Base-by-base conservation (phyloP, 2,113 vertebrate species). In the Polyodon spathula region DNA sequence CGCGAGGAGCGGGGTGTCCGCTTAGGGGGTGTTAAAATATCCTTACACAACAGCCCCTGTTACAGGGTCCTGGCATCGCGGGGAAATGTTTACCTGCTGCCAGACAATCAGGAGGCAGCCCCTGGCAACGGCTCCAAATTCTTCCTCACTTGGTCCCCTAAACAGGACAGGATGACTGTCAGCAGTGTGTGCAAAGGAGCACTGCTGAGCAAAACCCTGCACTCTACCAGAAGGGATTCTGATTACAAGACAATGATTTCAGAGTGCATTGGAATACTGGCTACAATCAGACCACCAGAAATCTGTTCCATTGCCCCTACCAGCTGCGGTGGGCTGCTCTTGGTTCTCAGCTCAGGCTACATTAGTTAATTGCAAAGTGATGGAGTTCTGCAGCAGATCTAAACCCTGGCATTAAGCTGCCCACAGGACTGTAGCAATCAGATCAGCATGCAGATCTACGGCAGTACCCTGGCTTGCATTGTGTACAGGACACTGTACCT, bases 41-140 rank as follows among this genome's bases (percentile, higher is more conserved):
- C 91, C 46, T 78, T 99, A 37, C 91, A 94, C 76, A 93, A 92
- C 72, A 93, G 91, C 68, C 94, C 95, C 0, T 66, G 71, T 54
- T 93, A 89, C 61, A 77, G 50, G 1, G 68, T 93, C 16, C 66
- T 92, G 59, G 75, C 86, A 56, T 87, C 90, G 1, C 80, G 82
- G 0, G 86, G 84, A 5, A 79, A 84, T 0, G 56, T 96, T 12
- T 94, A 93, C 74, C 72, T 99, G 42, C 75, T 96, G 40, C 93
- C 96, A 1, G 68, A 85, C 17, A 4, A 62, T 4, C 71, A 59
- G 1, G 11, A 63, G 4, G 68, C 73, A 5, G 40, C 77, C 4
- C 77, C 73, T 59, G 7, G 69, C 37, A 78, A 73, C 38, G 58
- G 85, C 65, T 78, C 79, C 56, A 91, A 86, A 42, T 82, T 92